Conservation (phyloP, 35 echinoderm and acorn worm species). For the Lytechinus variegatus region DNA sequence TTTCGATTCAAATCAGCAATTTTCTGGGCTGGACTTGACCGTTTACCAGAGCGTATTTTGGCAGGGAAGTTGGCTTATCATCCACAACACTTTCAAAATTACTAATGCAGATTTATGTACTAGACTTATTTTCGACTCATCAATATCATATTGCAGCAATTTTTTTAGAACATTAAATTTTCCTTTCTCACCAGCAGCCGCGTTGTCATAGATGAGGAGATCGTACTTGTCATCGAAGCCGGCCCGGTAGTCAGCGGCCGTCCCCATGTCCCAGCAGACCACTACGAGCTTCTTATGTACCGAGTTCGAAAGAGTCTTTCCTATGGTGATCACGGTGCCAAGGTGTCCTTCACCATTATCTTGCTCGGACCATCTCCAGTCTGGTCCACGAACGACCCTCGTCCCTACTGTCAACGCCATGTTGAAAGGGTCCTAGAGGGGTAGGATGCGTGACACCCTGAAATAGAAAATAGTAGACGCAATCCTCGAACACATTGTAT, state of each 20-base stretch:
- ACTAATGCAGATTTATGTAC: no score
- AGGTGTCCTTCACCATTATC: constrained; percentile 47
- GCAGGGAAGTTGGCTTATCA: no score
- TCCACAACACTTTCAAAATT: no score
- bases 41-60: no score
- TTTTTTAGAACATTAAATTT: not conserved
- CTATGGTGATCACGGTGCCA: not conserved
- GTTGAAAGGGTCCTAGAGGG: not conserved
- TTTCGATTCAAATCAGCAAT: no score
- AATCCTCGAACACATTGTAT: no score
- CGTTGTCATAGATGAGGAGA: not conserved
- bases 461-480: no score
- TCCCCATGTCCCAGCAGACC: constrained; percentile 43
- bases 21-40: no score
- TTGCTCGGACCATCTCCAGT: constrained; percentile 67
- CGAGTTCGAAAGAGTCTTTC: not conserved
- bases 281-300: not conserved
- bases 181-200: not conserved
- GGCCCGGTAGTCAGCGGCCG: not conserved
- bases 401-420: constrained; percentile 44
- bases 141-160: not conserved
- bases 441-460: no score
- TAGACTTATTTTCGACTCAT: not conserved
- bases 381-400: constrained; percentile 54
- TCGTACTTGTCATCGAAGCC: constrained; percentile 41